These are phyloP conservation scores for Pseudobourletiella spinata DNA, from an alignment of 1,140 invertebrate genomes.

Conservation along the genomic window DNA sequence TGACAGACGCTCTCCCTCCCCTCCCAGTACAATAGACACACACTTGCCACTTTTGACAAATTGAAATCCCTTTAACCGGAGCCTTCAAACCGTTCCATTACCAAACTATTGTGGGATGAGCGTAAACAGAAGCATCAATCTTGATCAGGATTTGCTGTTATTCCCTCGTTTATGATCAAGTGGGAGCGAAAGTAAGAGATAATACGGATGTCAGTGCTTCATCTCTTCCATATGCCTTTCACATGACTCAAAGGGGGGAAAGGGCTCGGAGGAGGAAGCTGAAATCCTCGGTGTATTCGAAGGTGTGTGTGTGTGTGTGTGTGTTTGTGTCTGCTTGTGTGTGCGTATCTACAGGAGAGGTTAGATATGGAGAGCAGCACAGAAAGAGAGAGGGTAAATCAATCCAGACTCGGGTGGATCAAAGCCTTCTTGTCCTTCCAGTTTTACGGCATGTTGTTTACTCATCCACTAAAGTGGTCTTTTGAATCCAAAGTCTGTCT, in stretches of 20 bases:
- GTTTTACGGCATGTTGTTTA: neutral
- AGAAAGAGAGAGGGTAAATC: neutral
- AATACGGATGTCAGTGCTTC: neutral
- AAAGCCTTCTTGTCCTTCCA: neutral
- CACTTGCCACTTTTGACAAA: constrained; percentile 27
- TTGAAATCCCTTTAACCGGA: constrained; percentile 1
- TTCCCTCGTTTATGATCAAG: neutral
- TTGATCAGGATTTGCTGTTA: neutral
- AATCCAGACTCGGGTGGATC: neutral
- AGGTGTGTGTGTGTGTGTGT: neutral
- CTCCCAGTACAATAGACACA: too few species aligned
- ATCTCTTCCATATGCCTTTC: neutral
- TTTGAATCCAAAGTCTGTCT: too few species aligned
- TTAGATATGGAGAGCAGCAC: too few species aligned
- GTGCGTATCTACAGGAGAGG: too few species aligned
- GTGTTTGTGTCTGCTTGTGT: neutral
- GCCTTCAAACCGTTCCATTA: neutral
- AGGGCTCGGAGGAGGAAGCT: neutral
- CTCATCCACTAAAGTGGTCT: constrained; percentile 2
- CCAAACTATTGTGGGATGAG: constrained; percentile 6
- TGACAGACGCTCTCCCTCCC: neutral
- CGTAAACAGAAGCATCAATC: constrained; percentile 26
- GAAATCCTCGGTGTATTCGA: neutral
- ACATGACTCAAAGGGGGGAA: neutral
- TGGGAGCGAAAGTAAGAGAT: neutral